Evolutionary conservation across 2,797 vertebrate species (phyloP).

Genomic region (Tarsius wallacei): DNA sequence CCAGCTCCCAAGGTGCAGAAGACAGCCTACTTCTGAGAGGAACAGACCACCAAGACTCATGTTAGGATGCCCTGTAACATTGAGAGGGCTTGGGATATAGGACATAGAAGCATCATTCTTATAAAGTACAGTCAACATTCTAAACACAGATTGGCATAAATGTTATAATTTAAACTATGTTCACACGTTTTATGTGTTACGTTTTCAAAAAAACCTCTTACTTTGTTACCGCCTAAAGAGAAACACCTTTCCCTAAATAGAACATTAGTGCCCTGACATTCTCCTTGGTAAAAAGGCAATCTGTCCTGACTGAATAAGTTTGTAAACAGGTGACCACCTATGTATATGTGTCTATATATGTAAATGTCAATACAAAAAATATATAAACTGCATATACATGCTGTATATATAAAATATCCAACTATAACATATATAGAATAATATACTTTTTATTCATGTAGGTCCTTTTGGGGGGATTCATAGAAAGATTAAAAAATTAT

Average conservation of each 20-base stretch:
- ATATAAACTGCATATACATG: not conserved
- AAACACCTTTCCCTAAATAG: not conserved
- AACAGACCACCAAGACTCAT: not conserved
- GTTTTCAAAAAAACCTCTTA: not conserved
- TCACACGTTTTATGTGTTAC: not conserved
- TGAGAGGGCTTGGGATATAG: not conserved
- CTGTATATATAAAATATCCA: not conserved
- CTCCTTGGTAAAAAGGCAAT: not conserved
- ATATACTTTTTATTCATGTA: not conserved
- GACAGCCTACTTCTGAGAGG: not conserved
- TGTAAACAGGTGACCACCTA: not conserved
- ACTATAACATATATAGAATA: not conserved
- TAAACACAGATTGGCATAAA: not conserved
- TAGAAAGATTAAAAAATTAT: not conserved
- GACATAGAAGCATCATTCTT: not conserved
- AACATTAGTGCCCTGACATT: not conserved
- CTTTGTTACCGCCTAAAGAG: not conserved
- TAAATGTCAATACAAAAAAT: not conserved
- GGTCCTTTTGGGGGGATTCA: not conserved
- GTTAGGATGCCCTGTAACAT: accelerated
- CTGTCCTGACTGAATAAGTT: not conserved
- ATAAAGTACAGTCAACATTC: not conserved
- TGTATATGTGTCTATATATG: not conserved
- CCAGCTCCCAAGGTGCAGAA: not conserved
- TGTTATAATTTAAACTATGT: not conserved